Evolutionary conservation across 2,888 invertebrate genomes (phyloP).

Genomic region (Kuschelorhynchus macadamiae): DNA sequence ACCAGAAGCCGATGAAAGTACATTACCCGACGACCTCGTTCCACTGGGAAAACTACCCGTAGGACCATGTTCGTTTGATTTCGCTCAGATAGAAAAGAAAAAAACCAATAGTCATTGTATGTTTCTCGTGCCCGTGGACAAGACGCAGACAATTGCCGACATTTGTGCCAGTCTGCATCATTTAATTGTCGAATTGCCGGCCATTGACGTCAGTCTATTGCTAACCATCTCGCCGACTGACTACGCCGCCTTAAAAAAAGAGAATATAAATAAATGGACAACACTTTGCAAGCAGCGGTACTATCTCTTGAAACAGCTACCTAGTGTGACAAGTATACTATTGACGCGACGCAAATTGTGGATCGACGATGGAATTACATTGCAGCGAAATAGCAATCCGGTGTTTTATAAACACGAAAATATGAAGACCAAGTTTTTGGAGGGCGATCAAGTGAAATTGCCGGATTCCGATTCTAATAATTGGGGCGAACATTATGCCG

Average conservation of each 20-base stretch:
- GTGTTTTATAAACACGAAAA: background rate
- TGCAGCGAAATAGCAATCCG: background rate
- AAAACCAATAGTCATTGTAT: background rate
- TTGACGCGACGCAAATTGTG: background rate
- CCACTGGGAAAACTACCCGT: background rate
- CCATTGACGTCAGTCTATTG: background rate
- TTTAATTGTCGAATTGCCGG: background rate
- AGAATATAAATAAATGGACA: background rate
- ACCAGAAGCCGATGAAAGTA: background rate
- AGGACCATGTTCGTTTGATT: background rate
- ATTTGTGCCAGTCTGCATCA: background rate
- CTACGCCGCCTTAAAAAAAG: background rate
- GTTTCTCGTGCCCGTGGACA: background rate
- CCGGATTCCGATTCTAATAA: background rate
- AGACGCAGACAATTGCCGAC: background rate
- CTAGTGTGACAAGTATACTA: background rate
- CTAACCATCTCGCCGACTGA: background rate
- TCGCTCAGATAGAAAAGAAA: background rate
- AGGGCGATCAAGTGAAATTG: background rate
- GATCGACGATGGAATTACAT: background rate
- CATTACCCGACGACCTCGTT: background rate
- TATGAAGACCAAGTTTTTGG: background rate
- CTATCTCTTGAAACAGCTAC: background rate
- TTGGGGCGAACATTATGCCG: conserved; percentile 4
- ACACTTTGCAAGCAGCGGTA: background rate